Percentiles rank a stretch among this genome's conserved stretches.
Conservation (phyloP, 2,888 invertebrate genomes). For the Microctonus hyperodae region DNA sequence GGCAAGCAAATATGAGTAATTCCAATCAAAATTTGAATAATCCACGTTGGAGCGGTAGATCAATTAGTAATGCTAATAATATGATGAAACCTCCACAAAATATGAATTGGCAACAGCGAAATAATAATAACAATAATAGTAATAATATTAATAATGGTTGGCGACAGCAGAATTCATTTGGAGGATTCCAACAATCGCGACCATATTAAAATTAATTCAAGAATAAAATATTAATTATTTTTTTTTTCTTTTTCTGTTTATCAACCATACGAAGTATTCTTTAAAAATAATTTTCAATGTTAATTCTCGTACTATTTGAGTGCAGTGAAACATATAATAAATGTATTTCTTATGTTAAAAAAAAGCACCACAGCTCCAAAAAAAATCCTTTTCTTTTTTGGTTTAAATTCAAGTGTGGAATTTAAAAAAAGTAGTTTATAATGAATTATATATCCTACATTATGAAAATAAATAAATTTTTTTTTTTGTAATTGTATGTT, state of each 20-base stretch:
- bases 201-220: slow-evolving; percentile 43
- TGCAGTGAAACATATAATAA: no score
- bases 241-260: not conserved
- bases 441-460: not conserved
- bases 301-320: not conserved
- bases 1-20: slow-evolving; percentile 32
- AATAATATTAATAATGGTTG: slow-evolving; percentile 40
- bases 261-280: not conserved
- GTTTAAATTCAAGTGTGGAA: no score
- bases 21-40: slow-evolving; percentile 30
- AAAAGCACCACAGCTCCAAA: not conserved
- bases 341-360: not conserved
- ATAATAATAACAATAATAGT: slow-evolving; percentile 15
- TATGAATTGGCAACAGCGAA: slow-evolving; percentile 44
- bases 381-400: no score
- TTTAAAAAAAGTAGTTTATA: no score
- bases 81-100: slow-evolving; percentile 29
- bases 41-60: slow-evolving; percentile 32
- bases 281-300: not conserved
- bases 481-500: not conserved
- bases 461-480: not conserved
- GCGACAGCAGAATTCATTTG: slow-evolving; percentile 42
- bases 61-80: slow-evolving; percentile 23
- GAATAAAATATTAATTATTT: slow-evolving; percentile 41
- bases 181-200: slow-evolving; percentile 38